Percentiles rank a stretch among this genome's conserved stretches.
Conservation (phyloP, 2,797 vertebrate species). For the Aulostomus chinensis region DNA sequence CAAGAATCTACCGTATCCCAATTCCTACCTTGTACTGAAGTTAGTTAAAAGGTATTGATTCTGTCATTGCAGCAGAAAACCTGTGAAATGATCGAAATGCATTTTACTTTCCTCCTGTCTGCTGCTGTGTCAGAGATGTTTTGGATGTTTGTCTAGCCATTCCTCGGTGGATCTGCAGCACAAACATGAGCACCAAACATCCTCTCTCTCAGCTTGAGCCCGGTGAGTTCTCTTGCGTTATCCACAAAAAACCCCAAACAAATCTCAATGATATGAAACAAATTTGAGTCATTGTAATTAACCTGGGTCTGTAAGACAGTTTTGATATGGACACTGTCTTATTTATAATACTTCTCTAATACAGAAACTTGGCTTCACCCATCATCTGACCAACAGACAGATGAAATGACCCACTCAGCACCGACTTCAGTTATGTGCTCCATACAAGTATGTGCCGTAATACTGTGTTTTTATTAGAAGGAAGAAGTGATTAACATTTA, state of each 20-base stretch:
- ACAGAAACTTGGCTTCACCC: conserved; percentile 76
- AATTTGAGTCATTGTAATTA: neutral
- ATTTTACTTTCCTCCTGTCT: too few species aligned
- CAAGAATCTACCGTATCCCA: too few species aligned
- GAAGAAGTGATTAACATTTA: too few species aligned
- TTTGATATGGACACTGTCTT: neutral
- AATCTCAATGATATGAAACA: neutral
- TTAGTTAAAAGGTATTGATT: too few species aligned
- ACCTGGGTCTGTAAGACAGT: neutral
- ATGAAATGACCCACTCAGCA: conserved; percentile 49
- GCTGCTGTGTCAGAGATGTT: conserved; percentile 61
- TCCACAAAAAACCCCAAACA: too few species aligned
- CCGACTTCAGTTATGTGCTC: conserved; percentile 71
- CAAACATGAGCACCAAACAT: conserved; percentile 32
- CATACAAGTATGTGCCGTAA: conserved; percentile 70
- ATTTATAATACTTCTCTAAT: conserved; percentile 5
- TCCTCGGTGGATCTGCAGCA: conserved; percentile 61
- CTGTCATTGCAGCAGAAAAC: too few species aligned
- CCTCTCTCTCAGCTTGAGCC: conserved; percentile 56
- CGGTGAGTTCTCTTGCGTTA: conserved; percentile 64
- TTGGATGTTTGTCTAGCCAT: conserved; percentile 62
- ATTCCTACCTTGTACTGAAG: too few species aligned
- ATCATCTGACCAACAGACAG: conserved; percentile 32
- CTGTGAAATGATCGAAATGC: too few species aligned
- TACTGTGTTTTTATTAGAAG: too few species aligned